These are phyloP conservation scores for Xenentodon cancila DNA, from an alignment of 2,797 vertebrate species.

Conservation along the genomic window DNA sequence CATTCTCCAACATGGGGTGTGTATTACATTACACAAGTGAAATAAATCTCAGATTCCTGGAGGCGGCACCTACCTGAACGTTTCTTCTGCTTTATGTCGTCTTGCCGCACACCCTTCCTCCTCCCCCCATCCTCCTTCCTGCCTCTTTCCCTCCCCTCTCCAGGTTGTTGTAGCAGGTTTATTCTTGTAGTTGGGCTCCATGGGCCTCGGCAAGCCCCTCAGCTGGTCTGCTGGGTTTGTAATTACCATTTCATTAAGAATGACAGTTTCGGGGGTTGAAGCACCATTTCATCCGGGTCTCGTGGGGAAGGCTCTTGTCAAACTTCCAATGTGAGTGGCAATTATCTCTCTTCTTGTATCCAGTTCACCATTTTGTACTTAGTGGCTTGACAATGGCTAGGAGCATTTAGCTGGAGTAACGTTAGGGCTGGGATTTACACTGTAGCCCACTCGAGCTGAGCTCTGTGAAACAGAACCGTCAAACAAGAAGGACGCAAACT, in stretches of 20 bases:
- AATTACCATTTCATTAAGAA: constrained; percentile 87
- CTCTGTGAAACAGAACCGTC: constrained; percentile 62
- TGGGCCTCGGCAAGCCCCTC: constrained; percentile 78
- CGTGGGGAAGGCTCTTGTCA: constrained; percentile 81
- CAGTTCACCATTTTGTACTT: constrained; percentile 84
- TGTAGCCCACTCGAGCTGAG: constrained; percentile 67
- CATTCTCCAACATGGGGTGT: constrained; percentile 68
- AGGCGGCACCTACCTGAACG: constrained; percentile 59
- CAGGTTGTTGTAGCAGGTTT: constrained; percentile 81
- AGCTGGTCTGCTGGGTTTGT: constrained; percentile 85
- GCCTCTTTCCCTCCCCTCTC: constrained; percentile 62
- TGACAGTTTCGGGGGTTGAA: constrained; percentile 84
- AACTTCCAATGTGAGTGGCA: constrained; percentile 81
- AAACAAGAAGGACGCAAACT: constrained; percentile 52
- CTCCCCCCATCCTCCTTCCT: constrained; percentile 17
- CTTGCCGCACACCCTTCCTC: constrained; percentile 12
- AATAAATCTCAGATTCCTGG: constrained; percentile 73
- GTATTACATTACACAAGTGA: constrained; percentile 73
- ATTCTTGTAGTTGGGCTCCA: constrained; percentile 76
- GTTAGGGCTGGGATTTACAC: constrained; percentile 74
- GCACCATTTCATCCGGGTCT: constrained; percentile 82
- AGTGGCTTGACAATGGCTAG: constrained; percentile 75
- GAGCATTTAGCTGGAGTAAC: constrained; percentile 74
- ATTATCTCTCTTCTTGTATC: constrained; percentile 82
- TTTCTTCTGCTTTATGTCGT: constrained; percentile 49